A percentile compares a stretch with the other conserved stretches of the same genome.
These are phyloP conservation scores for Gymnobelideus leadbeateri DNA, from an alignment of 2,113 vertebrate species.

Conservation along the genomic window DNA sequence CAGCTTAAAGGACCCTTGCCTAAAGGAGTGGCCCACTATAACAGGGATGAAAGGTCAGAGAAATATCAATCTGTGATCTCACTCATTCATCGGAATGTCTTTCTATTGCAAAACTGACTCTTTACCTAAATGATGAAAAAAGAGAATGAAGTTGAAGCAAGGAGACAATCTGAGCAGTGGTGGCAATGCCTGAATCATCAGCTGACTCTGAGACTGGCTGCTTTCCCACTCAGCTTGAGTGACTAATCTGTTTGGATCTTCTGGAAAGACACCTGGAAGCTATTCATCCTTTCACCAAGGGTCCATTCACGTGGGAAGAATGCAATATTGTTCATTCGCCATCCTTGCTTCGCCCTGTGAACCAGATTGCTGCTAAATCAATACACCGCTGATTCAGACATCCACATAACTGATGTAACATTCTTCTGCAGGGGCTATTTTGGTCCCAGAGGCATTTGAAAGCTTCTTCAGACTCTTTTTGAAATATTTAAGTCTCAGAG, in stretches of 20 bases:
- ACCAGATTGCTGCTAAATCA: constrained; percentile 66
- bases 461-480: constrained; percentile 39
- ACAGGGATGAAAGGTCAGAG: not conserved
- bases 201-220: constrained; percentile 39
- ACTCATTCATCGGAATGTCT: constrained; percentile 57
- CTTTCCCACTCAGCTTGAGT: constrained; percentile 45
- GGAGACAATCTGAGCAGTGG: constrained; percentile 61
- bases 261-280: constrained; percentile 72
- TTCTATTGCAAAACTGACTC: constrained; percentile 62
- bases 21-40: constrained; percentile 34
- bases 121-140: constrained; percentile 32
- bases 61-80: constrained; percentile 18
- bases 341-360: constrained; percentile 42
- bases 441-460: constrained; percentile 55
- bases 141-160: constrained; percentile 56
- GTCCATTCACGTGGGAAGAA: constrained; percentile 59
- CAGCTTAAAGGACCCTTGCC: constrained; percentile 42
- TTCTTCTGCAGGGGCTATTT: constrained; percentile 68
- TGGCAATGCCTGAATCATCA: constrained; percentile 41
- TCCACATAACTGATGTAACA: constrained; percentile 37
- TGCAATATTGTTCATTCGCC: constrained; percentile 64
- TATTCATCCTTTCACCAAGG: constrained; percentile 63
- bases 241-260: constrained; percentile 69
- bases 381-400: constrained; percentile 44
- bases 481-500: constrained; percentile 48